Evolutionary conservation across 1,140 invertebrate genomes (phyloP), one percentile per base, ranked within the genome.

Genomic region (Meloidogyne chitwoodi): DNA sequence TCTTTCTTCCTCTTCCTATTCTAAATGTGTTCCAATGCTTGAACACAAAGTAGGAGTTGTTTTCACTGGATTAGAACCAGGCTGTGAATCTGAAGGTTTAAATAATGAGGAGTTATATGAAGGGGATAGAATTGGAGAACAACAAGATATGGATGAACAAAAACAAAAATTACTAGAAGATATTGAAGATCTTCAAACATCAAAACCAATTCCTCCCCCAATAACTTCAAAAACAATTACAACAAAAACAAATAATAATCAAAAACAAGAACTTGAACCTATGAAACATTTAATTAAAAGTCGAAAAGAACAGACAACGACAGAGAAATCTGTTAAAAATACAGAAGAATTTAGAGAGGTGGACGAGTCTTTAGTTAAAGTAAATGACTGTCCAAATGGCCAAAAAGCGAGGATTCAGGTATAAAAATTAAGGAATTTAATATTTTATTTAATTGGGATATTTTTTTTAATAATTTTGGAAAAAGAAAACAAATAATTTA

Each of bases 31-130:
- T 44, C 68, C 68, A 22, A 44, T 61, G 6, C 34, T 70, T n/a
- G 68, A 70, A 44, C 4, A 16, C 1, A 26, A 56, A n/a, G 11
- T 29, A 11, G 68, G 68, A 44, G 44, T 61, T 29, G n/a, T 70
- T 70, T 70, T 70, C 22, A 61, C 61, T 26, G 68, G 68, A 16
- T 24, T 70, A 27, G 68, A 70, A 26, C 27, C 38, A 44, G 68
- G 24, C 1, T 70, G 68, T 10, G 29, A 41, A 31, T 26, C 68
- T 44, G 19, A 11, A 31, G 34, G 34, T 19, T 27, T 44, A 16
- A 27, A 19, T 8, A 10, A n/a, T 16, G 34, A 16, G 14, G 34
- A 26, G 27, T n/a, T n/a, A n/a, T 41, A 26, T 34, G 68, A 16
- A n/a, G 19, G 68, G 22, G 26, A 44, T 27, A 8, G 16, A 44